These are phyloP conservation scores for Gisinianus flammeolus DNA, from an alignment of 2,888 invertebrate genomes.

Conservation along the genomic window DNA sequence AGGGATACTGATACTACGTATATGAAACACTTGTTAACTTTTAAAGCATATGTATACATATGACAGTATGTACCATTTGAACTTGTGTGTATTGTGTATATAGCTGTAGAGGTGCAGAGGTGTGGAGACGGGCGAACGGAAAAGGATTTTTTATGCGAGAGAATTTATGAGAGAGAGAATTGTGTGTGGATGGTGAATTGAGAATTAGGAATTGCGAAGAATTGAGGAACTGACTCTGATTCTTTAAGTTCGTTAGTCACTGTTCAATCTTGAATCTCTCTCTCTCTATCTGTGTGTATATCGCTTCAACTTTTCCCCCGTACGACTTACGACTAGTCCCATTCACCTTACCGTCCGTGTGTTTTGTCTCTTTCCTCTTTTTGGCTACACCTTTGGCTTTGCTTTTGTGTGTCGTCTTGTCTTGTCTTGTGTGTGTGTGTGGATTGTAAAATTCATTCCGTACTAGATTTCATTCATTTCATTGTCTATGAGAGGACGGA, in stretches of 20 bases:
- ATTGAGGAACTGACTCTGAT: background rate
- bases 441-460: background rate
- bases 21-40: too few relatives aligned
- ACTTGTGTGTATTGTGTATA: background rate
- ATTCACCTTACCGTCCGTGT: too few relatives aligned
- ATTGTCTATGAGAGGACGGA: background rate
- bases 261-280: background rate
- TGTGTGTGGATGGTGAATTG: background rate
- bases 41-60: too few relatives aligned
- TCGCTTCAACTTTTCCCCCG: background rate
- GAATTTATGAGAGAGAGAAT: too few relatives aligned
- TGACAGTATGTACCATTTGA: background rate
- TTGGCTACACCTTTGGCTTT: too few relatives aligned
- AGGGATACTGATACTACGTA: too few relatives aligned
- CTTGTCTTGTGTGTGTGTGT: background rate
- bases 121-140: too few relatives aligned
- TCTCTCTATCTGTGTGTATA: background rate
- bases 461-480: background rate
- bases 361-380: background rate
- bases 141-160: too few relatives aligned
- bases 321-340: background rate
- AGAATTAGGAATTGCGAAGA: background rate
- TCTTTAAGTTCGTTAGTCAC: background rate
- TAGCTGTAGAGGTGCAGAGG: background rate
- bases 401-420: background rate